Percentiles rank a stretch among this genome's conserved stretches.
Conservation (phyloP, 2,797 vertebrate species). For the Cichlasoma orientale region DNA sequence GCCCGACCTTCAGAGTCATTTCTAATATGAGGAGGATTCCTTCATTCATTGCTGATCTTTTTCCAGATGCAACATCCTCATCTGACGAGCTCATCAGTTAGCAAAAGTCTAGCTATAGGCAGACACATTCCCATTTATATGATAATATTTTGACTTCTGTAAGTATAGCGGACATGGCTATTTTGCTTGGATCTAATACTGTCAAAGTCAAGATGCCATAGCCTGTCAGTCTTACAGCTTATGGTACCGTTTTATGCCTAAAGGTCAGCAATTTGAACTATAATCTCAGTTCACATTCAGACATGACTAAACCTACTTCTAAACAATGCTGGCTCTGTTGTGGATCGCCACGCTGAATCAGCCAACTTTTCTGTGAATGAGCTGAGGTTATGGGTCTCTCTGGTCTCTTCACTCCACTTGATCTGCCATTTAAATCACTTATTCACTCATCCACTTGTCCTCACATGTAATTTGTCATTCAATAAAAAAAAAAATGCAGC, state of each 20-base stretch:
- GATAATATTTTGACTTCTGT: not conserved
- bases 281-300: slow-evolving; percentile 4
- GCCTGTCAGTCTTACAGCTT: not conserved
- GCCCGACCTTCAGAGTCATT: slow-evolving; percentile 12
- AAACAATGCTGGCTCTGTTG: slow-evolving; percentile 36
- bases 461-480: not conserved
- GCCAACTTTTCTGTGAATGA: slow-evolving; percentile 25
- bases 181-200: not conserved
- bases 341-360: not conserved
- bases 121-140: not conserved
- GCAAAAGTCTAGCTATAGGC: not conserved
- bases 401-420: not conserved
- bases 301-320: slow-evolving; percentile 7
- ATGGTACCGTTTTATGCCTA: not conserved
- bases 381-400: not conserved
- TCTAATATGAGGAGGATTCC: slow-evolving; percentile 2
- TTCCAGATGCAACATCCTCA: not conserved
- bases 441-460: not conserved
- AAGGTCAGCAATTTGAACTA: not conserved
- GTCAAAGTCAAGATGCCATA: not conserved
- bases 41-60: not conserved
- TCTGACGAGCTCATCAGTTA: not conserved
- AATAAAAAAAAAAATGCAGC: not conserved
- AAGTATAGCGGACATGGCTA: not conserved
- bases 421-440: not conserved